Base-by-base conservation (phyloP, 2,888 invertebrate genomes). In the Serrognathus titanus region DNA sequence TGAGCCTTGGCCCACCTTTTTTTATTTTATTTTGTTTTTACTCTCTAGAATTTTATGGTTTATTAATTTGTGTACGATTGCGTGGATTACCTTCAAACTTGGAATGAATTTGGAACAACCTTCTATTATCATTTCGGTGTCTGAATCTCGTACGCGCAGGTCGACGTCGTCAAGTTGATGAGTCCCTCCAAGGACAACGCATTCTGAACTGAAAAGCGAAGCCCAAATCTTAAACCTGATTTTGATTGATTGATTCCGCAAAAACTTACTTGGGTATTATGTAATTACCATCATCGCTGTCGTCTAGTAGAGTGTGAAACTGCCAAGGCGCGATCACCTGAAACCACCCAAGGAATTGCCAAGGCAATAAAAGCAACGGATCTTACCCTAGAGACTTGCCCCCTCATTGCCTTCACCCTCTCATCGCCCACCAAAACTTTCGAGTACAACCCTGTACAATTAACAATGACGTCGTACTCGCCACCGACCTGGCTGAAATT, bases 381-480 rank as follows among this genome's bases (percentile, higher is more conserved):
- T 48, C 69, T 72, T 74, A 86, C 88, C 72, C 83, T 82, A 1
- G 80, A 71, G 37, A 93, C 82, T 78, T 93, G 93, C 5, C 93
- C 93, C 62, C 94, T 81, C 47, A 90, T 83, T 1, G 93, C 83
- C 53, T 77, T 76, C 48, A 90, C 78, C 37, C 72, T 70, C 0
- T 73, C 63, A 78, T 94, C 93, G 0, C 81, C 79, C 1, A 85
- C 81, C 0, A 93, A 72, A 7, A 79, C 62, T 62, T 79, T 79
- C 0, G 92, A 84, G 1, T 85, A 85, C 1, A 93, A 69, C 1
- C 91, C 94, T 1, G 85, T 81, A 65, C 93, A 94, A 73, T 94
- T 93, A 43, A 94, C 81, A n/a, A 94, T 78, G 0, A 90, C 79
- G 70, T 91, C 86, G 67, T 73, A 75, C 11, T 69, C 66, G 1